Percentiles rank a stretch among this genome's conserved stretches.
Evolutionary conservation across 2,113 vertebrate genomes (phyloP).

Genomic region (Cynoglossus semilaevis): DNA sequence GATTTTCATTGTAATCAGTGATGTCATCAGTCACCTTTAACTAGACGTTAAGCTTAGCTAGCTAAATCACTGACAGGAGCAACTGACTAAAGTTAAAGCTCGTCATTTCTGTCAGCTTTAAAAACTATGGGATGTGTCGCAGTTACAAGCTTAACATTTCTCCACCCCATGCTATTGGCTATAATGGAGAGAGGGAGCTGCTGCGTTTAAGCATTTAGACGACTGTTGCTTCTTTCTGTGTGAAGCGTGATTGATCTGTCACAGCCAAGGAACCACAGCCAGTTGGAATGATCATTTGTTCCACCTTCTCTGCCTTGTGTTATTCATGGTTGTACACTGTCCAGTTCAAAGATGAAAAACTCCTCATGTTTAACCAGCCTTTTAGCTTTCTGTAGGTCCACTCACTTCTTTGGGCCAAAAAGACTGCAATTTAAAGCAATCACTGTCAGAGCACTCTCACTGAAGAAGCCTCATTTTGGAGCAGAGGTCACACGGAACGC

Average conservation of each 20-base stretch:
- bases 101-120: slow-evolving; percentile 28
- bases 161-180: slow-evolving; percentile 13
- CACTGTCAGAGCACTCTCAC: neutral
- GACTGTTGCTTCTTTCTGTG: neutral
- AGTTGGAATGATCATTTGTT: slow-evolving; percentile 16
- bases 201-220: neutral
- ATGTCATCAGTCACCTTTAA: too few species aligned
- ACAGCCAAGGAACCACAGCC: slow-evolving; percentile 17
- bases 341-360: neutral
- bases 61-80: slow-evolving; percentile 30
- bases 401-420: slow-evolving; percentile 11
- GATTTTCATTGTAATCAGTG: too few species aligned
- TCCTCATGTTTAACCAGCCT: neutral
- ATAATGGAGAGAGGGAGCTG: neutral
- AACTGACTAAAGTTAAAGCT: slow-evolving; percentile 34
- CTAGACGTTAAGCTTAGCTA: too few species aligned
- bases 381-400: neutral
- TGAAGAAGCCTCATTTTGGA: slow-evolving; percentile 13
- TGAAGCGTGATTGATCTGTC: slow-evolving; percentile 14
- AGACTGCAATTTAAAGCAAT: slow-evolving; percentile 16
- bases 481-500: slow-evolving; percentile 31
- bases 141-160: slow-evolving; percentile 5
- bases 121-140: slow-evolving; percentile 29
- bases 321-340: neutral
- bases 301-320: neutral